phyloP scores from a whole-genome alignment of 2,888 invertebrate species.

The Phortica magna region DNA sequence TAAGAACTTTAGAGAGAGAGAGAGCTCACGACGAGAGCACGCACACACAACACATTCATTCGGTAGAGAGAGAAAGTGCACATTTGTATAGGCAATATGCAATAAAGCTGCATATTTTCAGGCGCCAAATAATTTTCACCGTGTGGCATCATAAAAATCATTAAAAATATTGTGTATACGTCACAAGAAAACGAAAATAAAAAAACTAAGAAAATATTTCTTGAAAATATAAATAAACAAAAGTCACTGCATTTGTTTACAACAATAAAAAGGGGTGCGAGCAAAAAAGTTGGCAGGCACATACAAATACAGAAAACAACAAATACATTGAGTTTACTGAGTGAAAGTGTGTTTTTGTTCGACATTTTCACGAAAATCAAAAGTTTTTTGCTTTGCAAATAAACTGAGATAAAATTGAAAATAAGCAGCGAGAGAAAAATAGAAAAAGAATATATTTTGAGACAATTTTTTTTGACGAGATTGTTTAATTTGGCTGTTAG shows the following conservation, averaged over 20 bases:
- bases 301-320: constrained; percentile 36
- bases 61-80: neutral
- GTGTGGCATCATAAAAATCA: neutral
- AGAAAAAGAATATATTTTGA: constrained; percentile 38
- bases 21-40: neutral
- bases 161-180: constrained; percentile 48
- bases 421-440: neutral
- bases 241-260: constrained; percentile 24
- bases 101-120: constrained; percentile 48
- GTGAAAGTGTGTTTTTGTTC: constrained; percentile 22
- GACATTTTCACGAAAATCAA: constrained; percentile 34
- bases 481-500: constrained; percentile 15
- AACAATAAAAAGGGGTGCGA: neutral
- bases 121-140: constrained; percentile 47
- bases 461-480: constrained; percentile 41
- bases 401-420: constrained; percentile 1
- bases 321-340: constrained; percentile 14
- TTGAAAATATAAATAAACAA: constrained; percentile 26
- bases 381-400: constrained; percentile 30
- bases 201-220: neutral
- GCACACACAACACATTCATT: neutral
- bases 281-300: constrained; percentile 9
- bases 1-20: constrained; percentile 31
- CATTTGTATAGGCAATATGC: constrained; percentile 23
- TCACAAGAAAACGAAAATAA: constrained; percentile 16